Base-by-base conservation (phyloP, 1,140 invertebrate species). In the Orius laevigatus region DNA sequence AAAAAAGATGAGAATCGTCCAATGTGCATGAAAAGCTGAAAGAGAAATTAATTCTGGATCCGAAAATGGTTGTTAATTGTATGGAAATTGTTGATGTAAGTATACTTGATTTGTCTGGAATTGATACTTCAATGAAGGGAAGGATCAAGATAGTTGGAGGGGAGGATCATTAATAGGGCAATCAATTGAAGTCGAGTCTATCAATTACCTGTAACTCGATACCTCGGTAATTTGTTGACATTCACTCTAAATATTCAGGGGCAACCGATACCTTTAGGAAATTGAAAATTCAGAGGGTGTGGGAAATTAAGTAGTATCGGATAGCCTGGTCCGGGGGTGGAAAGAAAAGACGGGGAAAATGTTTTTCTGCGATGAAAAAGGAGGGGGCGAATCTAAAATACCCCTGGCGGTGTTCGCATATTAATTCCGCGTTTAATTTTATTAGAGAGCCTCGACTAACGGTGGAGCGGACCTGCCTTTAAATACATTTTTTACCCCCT, bases 341-440 rank as follows among this genome's bases (percentile, higher is more conserved):
- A n/a, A 16, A 16, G 11, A 15, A 15, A 20, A 10, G 33, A 11
- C 9, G 12, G 14, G 10, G 32, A 15, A 20, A 40, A 25, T 25
- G 25, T 25, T 25, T 25, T 25, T 25, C 25, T 25, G 25, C 3
- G 25, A 25, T 25, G 25, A 25, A 25, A 25, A 25, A 25, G 25
- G 25, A 4, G 25, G 25, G 25, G 25, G 25, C 25, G 25, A 25
- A 25, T 32, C 18, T 41, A 49, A 32, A 43, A 48, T 18, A 48
- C 46, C 16, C 12, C 25, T 15, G 11, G 20, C 25, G 18, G 40
- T 33, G 40, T 49, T 49, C 48, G 25, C 48, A 15, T 33, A 35
- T 41, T 49, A 49, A 49, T 49, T 31, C 40, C 40, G 16, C 31
- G 38, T 49, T 49, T 49, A 49, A 49, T 49, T 49, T 49, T 49